These are phyloP conservation scores for Lepidocyrtoides sp. DNA, from an alignment of 2,888 invertebrate genomes.

Conservation along the genomic window DNA sequence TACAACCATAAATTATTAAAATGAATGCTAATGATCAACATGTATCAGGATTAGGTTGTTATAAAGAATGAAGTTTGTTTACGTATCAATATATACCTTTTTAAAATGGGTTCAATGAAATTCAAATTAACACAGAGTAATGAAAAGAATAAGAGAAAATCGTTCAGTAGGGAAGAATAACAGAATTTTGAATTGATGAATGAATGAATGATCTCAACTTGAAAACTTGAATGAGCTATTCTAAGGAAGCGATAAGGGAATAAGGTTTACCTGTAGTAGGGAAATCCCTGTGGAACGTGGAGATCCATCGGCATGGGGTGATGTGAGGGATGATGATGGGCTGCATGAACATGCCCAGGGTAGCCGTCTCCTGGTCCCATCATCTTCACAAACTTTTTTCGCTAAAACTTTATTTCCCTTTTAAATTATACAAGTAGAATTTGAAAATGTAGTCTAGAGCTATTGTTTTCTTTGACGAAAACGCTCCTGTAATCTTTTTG, in stretches of 20 bases:
- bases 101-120: neutral
- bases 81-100: neutral
- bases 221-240: neutral
- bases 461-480: neutral
- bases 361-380: constrained; percentile 85
- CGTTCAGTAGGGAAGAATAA: too few relatives aligned
- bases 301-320: constrained; percentile 94
- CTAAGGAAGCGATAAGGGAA: neutral
- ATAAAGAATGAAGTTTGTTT: neutral
- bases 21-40: neutral
- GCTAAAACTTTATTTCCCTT: neutral
- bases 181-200: too few relatives aligned
- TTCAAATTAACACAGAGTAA: neutral
- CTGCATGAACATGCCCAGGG: constrained; percentile 87
- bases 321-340: constrained; percentile 86
- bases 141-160: neutral
- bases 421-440: neutral
- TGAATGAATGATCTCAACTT: neutral
- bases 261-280: constrained; percentile 92
- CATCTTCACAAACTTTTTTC: constrained; percentile 77
- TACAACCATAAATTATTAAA: neutral
- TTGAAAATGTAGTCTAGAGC: neutral
- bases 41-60: neutral
- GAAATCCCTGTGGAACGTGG: constrained; percentile 96
- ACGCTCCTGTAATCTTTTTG: neutral